Base-by-base conservation (phyloP, 2,888 invertebrate genomes). In the Perithous albicinctus region DNA sequence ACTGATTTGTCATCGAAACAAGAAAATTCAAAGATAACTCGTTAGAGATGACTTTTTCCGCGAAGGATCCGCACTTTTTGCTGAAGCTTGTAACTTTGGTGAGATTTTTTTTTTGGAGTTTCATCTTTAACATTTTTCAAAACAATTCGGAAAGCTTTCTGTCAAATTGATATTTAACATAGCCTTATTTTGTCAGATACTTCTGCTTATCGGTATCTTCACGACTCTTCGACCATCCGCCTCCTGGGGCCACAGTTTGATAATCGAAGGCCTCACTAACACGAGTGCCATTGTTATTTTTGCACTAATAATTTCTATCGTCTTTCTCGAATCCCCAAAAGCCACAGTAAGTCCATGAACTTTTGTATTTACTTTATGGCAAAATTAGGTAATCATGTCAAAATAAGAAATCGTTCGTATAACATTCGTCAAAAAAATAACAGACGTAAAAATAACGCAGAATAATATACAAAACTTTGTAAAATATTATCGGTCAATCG, bases 21-120 rank as follows among this genome's bases (percentile, higher is more conserved):
- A n/a, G n/a, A n/a, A n/a, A n/a, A n/a, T n/a, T n/a, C n/a, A n/a
- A 35, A 2, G 23, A 35, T 20, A 5, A 26, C 54, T 56, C 15
- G 2, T n/a, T 20, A 48, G 26, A 8, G 10, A 81, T 81, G 81
- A 26, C 43, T 8, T 38, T 73, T 56, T 73, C 77, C 1, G 73
- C 67, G 73, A 82, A 69, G 15, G 54, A 86, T 51, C 46, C 80
- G 18, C 81, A 86, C 67, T 85, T 79, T 26, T n/a, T 75, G 10
- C 67, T 87, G 5, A 87, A 87, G 41, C 7, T 86, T 2, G 23
- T 75, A 26, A 74, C 77, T 23, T 29, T 85, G 32, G 86, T 87
- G 35, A 85, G 82, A 8, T 15, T 0, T 8, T 2, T 1, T 26
- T 6, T n/a, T n/a, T n/a, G n/a, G n/a, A 10, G 2, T 7, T 32